Percentiles rank a stretch among this genome's conserved stretches.
Evolutionary conservation across 2,113 vertebrate genomes (phyloP).

Genomic region (Eulacestoma nigropectus): DNA sequence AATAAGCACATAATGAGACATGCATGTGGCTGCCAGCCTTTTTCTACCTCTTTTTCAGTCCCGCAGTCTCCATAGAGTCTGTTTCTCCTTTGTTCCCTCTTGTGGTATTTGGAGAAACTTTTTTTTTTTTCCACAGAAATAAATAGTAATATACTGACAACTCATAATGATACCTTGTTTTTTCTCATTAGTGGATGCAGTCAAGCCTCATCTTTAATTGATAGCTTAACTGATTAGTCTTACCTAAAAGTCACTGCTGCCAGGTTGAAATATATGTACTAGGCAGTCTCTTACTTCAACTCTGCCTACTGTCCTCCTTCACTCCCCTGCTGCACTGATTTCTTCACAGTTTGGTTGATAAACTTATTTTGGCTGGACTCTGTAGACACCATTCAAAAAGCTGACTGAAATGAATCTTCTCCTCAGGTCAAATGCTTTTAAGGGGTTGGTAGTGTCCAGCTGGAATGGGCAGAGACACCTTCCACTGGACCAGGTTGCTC

Average conservation of each 20-base stretch:
- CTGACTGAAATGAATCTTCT: slow-evolving; percentile 37
- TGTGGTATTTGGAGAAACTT: background rate
- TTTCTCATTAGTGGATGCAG: background rate
- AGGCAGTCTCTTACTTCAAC: background rate
- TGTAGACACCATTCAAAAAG: slow-evolving; percentile 27
- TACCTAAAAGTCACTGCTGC: slow-evolving; percentile 46
- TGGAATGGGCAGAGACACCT: background rate
- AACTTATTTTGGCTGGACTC: background rate
- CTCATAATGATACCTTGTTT: background rate
- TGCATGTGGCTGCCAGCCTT: background rate
- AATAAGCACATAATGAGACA: background rate
- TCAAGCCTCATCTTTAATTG: slow-evolving; percentile 38
- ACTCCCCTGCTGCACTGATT: background rate
- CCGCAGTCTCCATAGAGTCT: background rate
- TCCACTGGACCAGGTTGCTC: background rate
- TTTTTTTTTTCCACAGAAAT: background rate
- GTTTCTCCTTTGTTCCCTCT: background rate
- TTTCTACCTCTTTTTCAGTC: background rate
- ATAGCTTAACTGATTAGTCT: background rate
- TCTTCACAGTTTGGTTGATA: slow-evolving; percentile 26
- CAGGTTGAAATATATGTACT: slow-evolving; percentile 23
- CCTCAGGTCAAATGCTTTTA: slow-evolving; percentile 46
- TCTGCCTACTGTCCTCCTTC: background rate
- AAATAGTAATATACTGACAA: background rate
- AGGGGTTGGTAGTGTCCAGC: slow-evolving; percentile 17